Percentiles rank a stretch among this genome's conserved stretches.
phyloP scores from a whole-genome alignment of 1,140 invertebrate species.

The Drosophila burlai region DNA sequence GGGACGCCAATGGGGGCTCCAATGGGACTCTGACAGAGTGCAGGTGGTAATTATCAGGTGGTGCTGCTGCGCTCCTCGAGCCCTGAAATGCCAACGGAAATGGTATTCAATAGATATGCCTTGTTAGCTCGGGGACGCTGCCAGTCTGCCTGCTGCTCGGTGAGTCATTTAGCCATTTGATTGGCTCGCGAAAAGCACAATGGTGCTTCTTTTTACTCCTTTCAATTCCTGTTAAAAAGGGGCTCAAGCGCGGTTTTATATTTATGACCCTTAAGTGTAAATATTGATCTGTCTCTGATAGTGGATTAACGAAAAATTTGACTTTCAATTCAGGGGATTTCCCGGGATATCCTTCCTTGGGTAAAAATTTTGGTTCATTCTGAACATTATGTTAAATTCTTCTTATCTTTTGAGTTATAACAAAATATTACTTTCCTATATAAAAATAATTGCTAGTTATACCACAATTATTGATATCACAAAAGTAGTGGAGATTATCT shows the following conservation, averaged over 20 bases:
- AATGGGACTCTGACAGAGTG: conserved; percentile 15
- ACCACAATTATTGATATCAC: background rate
- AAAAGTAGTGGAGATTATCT: background rate
- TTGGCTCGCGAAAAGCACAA: conserved; percentile 15
- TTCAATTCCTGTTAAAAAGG: conserved; percentile 2
- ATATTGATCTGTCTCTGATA: conserved; percentile 1
- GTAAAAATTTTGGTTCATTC: background rate
- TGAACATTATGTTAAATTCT: background rate
- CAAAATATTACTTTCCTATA: background rate
- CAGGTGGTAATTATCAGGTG: conserved; percentile 66
- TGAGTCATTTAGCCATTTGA: conserved; percentile 52
- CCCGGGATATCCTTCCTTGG: background rate
- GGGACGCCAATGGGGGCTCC: conserved; percentile 2
- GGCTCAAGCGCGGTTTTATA: background rate
- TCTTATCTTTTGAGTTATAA: background rate
- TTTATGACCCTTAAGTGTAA: background rate
- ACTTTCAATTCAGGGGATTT: conserved; percentile 1
- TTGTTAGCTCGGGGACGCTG: conserved; percentile 45
- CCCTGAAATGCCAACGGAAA: conserved; percentile 73
- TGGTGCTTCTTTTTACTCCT: conserved; percentile 10
- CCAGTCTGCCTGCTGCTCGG: conserved; percentile 17
- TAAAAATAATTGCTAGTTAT: too few species aligned
- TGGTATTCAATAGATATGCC: conserved; percentile 74
- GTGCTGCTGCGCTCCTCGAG: conserved; percentile 20
- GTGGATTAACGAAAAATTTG: background rate